Base-by-base conservation (phyloP, 2,113 vertebrate species). In the Paedocypris sp. region DNA sequence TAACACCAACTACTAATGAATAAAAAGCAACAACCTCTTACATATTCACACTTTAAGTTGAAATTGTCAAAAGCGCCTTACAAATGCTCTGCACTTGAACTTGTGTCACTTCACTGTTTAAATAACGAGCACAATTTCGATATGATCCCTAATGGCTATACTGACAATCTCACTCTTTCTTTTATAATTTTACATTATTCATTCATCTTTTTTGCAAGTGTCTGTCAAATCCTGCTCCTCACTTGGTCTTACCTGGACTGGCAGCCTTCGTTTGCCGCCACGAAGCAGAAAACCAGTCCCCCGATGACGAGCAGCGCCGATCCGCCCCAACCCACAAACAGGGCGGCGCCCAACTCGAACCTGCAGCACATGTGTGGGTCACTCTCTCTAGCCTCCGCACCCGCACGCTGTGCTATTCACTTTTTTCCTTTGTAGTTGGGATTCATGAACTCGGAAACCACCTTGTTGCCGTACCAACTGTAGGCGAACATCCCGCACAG, bases 251-350 rank as follows among this genome's bases (percentile, higher is more conserved):
- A 86, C 84, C 77, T 80, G 49, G 79, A 82, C 0, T 51, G 33
- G 38, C 68, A 82, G 0, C 75, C 79, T 60, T 84, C 83, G 4
- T 28, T 78, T 32, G 79, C 81, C 38, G 78, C 78, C 62, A 83
- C 72, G 72, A 90, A 84, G 79, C 88, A 92, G 82, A 84, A 89
- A 77, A 97, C 78, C 39, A 88, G 78, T 36, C 94, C 95, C 31
- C 93, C 95, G 19, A 82, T 79, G 49, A 94, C 81, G 71, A 92
- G 90, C 54, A 98, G 84, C 1, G 88, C 83, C 18, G 93, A 87
- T 65, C 93, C 94, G 41, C 85, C 90, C 93, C 94, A 98, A 57
- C 95, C 94, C 25, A 97, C 82, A 67, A 89, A 97, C 51, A 98
- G 85, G 42, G 91, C 94, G 16, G 89, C 83, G 42, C 94, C 93